phyloP scores from a whole-genome alignment of 2,797 vertebrate species.

The Streptopelia turtur region DNA sequence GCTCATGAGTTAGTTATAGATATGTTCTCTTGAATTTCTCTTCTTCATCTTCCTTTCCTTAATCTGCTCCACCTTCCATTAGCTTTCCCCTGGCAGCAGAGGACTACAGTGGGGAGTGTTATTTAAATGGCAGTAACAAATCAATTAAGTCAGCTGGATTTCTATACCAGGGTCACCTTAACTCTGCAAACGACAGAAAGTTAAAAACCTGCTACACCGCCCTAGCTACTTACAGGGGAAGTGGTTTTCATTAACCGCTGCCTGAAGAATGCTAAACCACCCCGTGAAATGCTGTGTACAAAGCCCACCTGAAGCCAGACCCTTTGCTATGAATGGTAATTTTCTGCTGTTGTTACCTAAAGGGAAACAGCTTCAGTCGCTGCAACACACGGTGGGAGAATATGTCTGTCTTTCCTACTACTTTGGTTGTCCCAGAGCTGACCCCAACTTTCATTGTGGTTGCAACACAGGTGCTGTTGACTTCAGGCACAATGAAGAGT shows the following conservation, averaged over 20 bases:
- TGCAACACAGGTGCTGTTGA: neutral
- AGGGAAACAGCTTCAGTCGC: neutral
- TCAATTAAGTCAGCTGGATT: slow-evolving; percentile 26
- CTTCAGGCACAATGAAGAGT: neutral
- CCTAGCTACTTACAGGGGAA: neutral
- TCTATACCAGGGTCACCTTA: slow-evolving; percentile 31
- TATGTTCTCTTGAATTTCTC: neutral
- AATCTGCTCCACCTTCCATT: neutral
- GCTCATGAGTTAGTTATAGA: neutral
- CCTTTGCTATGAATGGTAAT: neutral
- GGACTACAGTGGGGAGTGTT: neutral
- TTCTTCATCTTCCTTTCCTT: neutral
- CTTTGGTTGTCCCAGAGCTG: neutral
- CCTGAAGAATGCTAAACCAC: neutral
- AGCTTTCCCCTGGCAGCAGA: neutral
- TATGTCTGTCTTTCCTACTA: neutral
- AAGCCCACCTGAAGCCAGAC: neutral
- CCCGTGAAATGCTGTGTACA: neutral
- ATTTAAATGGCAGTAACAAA: slow-evolving; percentile 34
- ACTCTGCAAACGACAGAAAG: neutral
- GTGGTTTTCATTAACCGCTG: neutral
- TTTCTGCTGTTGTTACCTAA: neutral
- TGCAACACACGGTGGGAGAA: neutral
- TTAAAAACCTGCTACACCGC: neutral
- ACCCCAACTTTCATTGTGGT: neutral